phyloP scores from a whole-genome alignment of 2,888 invertebrate species.

The Protonemura montana region DNA sequence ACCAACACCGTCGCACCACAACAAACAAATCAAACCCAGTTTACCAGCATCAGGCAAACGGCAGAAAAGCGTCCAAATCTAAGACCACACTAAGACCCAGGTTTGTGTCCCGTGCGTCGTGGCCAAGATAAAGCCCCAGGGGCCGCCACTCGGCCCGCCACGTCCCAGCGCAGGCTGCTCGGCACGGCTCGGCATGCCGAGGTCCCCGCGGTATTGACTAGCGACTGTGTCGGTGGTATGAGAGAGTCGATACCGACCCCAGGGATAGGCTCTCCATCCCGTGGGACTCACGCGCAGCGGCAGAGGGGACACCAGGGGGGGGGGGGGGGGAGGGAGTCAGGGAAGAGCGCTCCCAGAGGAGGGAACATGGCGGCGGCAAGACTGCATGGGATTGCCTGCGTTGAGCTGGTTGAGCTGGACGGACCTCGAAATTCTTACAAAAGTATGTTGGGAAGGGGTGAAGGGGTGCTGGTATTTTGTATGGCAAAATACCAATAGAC shows the following conservation, averaged over 20 bases:
- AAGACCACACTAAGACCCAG: not conserved
- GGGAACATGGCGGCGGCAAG: slow-evolving; percentile 47
- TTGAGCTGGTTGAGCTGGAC: not conserved
- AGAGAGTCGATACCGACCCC: slow-evolving; percentile 61
- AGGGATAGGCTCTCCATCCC: slow-evolving; percentile 55
- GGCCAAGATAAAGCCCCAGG: slow-evolving; percentile 42
- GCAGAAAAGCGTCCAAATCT: not conserved
- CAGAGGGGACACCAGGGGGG: slow-evolving; percentile 61
- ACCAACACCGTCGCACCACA: not conserved
- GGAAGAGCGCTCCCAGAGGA: slow-evolving; percentile 45
- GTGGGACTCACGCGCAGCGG: slow-evolving; percentile 58
- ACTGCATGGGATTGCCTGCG: not conserved
- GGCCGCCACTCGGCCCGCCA: slow-evolving; percentile 42
- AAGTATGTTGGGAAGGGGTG: too few species aligned
- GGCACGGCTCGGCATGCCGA: slow-evolving; percentile 49
- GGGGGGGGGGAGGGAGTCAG: slow-evolving; percentile 43
- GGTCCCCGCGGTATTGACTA: slow-evolving; percentile 65
- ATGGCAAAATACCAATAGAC: too few species aligned
- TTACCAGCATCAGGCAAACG: not conserved
- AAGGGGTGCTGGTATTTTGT: too few species aligned
- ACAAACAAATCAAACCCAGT: not conserved
- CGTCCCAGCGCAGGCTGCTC: slow-evolving; percentile 53
- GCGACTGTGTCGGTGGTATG: slow-evolving; percentile 49
- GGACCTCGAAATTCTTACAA: not conserved
- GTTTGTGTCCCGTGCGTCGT: slow-evolving; percentile 13